phyloP scores from a whole-genome alignment of 1,140 invertebrate species.

The Agrilus planipennis region DNA sequence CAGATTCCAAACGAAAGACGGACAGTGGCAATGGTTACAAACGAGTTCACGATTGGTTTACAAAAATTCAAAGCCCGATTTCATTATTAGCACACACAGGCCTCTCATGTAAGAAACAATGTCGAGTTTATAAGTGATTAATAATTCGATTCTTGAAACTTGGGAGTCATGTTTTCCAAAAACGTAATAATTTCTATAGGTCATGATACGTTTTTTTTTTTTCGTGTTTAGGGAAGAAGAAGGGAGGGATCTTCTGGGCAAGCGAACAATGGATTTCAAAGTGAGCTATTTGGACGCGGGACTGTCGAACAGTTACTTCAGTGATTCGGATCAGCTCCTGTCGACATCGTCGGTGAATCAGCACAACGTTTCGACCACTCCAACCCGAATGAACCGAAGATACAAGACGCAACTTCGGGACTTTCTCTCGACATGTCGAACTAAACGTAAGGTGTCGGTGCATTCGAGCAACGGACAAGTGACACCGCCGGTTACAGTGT shows the following conservation, averaged over 20 bases:
- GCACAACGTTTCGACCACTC: conserved; percentile 44
- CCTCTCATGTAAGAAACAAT: conserved; percentile 96
- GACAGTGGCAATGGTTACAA: conserved; percentile 96
- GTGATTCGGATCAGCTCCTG: conserved; percentile 71
- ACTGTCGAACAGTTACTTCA: conserved; percentile 79
- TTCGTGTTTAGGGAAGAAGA: conserved; percentile 79
- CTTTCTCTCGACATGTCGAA: conserved; percentile 82
- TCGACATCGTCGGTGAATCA: conserved; percentile 38
- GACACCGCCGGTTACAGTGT: conserved; percentile 24
- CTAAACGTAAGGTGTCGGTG: conserved; percentile 68
- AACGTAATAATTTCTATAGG: too few relatives aligned
- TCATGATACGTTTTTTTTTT: too few relatives aligned
- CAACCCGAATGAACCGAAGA: conserved; percentile 67
- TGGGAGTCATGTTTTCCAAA: too few relatives aligned
- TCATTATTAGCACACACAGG: conserved; percentile 94
- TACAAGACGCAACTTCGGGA: conserved; percentile 89
- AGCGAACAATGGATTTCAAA: conserved; percentile 98
- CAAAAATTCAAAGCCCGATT: conserved; percentile 98
- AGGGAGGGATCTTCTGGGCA: conserved; percentile 87
- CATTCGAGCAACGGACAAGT: conserved; percentile 32
- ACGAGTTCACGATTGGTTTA: conserved; percentile 93
- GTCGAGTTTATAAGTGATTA: conserved; percentile 12
- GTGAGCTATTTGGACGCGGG: conserved; percentile 92
- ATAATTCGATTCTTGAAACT: too few relatives aligned
- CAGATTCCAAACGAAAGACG: conserved; percentile 86